Base-by-base conservation (phyloP, 2,797 vertebrate species). In the Peromyscus nudipes region DNA sequence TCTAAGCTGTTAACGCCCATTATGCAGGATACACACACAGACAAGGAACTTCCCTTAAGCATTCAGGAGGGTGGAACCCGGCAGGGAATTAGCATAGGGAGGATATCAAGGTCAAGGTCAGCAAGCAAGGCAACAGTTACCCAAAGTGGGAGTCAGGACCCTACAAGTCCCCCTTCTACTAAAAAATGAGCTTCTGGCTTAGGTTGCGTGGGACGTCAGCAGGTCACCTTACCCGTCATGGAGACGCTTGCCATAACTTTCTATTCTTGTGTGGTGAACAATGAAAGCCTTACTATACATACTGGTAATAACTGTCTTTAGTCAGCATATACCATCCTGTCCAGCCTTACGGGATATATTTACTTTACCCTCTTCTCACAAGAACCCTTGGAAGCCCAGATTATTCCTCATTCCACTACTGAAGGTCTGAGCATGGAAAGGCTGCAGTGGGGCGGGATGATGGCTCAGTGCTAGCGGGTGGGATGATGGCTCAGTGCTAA, bases 271-370 rank as follows among this genome's bases (percentile, higher is more conserved):
- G 52, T 92, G 77, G 77, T 83, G 1, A 89, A 79, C 67, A 81
- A 82, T 93, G 88, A 97, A 96, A 97, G 76, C 29, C 85, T 82
- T 81, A 76, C 92, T 96, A 49, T 89, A 73, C 76, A 64, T 52
- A 71, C 94, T 79, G 91, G 86, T 29, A 60, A 64, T 76, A 73
- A 80, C 92, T 64, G 57, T 71, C 27, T 87, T 64, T 83, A 89
- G 90, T 88, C 16, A 46, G 87, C 73, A 64, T 49, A 27, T 46
- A 5, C 14, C 85, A 57, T 90, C 76, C 71, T 82, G 60, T 90
- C 84, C 81, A 89, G 88, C 94, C 84, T 87, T 82, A 93, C 57
- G 75, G 55, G 71, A 65, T 89, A 84, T 82, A 85, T 82, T 92
- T 88, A 67, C 71, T 88, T 69, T 29, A 64, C 79, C 89, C 71